Conservation (phyloP, 1,140 invertebrate species). For the Portunus trituberculatus region DNA sequence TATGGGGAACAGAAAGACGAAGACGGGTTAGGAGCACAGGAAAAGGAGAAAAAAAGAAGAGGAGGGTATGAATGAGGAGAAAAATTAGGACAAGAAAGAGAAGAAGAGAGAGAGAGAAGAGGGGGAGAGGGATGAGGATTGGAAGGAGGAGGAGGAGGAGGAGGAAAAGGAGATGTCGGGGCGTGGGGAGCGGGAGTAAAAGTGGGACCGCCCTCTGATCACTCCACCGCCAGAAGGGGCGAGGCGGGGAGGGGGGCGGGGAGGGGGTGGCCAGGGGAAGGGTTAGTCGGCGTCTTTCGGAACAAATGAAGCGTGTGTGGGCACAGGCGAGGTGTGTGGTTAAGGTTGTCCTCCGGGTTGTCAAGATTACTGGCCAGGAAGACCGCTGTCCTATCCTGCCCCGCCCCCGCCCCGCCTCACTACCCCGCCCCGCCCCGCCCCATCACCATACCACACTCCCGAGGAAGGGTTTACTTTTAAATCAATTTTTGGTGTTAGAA, state of each 20-base stretch:
- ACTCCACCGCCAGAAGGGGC: slow-evolving; percentile 1
- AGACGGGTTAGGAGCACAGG: too few relatives aligned
- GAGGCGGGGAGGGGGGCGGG: not conserved
- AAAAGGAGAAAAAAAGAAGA: too few relatives aligned
- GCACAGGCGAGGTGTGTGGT: slow-evolving; percentile 17
- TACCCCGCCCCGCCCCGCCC: not conserved
- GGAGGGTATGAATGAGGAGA: too few relatives aligned
- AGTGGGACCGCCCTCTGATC: not conserved
- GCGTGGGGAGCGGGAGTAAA: not conserved
- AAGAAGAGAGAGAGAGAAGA: too few relatives aligned
- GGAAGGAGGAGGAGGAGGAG: not conserved
- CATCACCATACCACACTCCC: not conserved
- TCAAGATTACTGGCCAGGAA: slow-evolving; percentile 54
- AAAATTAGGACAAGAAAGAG: too few relatives aligned
- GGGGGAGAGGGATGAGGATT: not conserved
- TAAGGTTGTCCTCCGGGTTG: slow-evolving; percentile 39
- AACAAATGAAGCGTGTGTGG: slow-evolving; percentile 53
- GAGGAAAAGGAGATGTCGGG: not conserved
- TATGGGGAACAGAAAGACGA: too few relatives aligned
- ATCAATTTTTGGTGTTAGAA: not conserved
- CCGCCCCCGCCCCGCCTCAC: not conserved
- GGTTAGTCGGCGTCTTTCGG: not conserved
- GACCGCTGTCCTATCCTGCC: not conserved
- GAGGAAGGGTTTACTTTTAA: slow-evolving; percentile 1
- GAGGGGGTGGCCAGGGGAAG: not conserved